phyloP scores from a whole-genome alignment of 1,140 invertebrate species.

The Drosophila sucinea region DNA sequence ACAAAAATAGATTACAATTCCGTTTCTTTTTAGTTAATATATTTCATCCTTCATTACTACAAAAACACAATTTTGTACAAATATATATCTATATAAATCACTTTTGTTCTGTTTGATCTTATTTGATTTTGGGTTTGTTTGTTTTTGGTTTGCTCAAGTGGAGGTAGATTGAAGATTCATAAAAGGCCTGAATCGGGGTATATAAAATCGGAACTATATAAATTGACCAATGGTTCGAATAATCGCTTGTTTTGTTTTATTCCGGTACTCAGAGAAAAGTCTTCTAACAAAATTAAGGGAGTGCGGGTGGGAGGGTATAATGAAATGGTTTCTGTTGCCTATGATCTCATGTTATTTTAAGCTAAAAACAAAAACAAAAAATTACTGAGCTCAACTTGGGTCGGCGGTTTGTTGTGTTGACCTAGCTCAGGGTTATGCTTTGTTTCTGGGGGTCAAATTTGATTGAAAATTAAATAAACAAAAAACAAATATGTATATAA shows the following conservation, averaged over 20 bases:
- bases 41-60: constrained; percentile 1
- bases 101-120: constrained; percentile 35
- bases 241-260: too few relatives aligned
- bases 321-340: not conserved
- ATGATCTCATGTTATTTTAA: constrained; percentile 4
- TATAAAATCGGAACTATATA: too few relatives aligned
- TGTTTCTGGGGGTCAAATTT: constrained; percentile 69
- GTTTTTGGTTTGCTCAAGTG: too few relatives aligned
- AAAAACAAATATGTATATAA: constrained; percentile 31
- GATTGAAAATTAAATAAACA: constrained; percentile 41
- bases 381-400: not conserved
- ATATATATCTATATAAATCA: constrained; percentile 22
- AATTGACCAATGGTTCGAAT: too few relatives aligned
- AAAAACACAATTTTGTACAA: not conserved
- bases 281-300: too few relatives aligned
- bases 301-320: too few relatives aligned
- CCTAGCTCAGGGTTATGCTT: constrained; percentile 52
- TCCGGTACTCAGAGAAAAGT: too few relatives aligned
- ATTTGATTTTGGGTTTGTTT: constrained; percentile 11
- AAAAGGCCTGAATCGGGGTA: too few relatives aligned
- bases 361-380: constrained; percentile 36
- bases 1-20: not conserved
- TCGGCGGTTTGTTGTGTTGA: constrained; percentile 30
- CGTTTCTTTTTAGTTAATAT: constrained; percentile 11
- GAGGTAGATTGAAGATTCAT: not conserved